phyloP scores from a whole-genome alignment of 1,140 invertebrate species.

The Drosophila saltans region DNA sequence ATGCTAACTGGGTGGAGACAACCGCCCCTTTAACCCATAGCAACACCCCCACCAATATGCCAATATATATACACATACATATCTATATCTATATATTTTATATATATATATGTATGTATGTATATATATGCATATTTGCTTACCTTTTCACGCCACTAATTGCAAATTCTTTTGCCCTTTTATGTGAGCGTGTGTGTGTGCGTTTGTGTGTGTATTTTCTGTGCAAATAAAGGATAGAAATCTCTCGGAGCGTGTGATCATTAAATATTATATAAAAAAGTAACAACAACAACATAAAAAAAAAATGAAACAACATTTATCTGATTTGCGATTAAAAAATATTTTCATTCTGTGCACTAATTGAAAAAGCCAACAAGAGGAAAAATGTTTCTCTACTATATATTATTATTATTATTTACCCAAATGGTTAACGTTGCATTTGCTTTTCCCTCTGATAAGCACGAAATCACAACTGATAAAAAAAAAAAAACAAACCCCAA shows the following conservation, averaged over 20 bases:
- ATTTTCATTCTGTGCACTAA: slow-evolving; percentile 17
- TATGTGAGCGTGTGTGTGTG: neutral
- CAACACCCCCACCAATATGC: neutral
- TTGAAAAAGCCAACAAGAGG: slow-evolving; percentile 17
- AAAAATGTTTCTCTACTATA: slow-evolving; percentile 12
- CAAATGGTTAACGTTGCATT: slow-evolving; percentile 16
- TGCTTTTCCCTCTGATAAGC: slow-evolving; percentile 15
- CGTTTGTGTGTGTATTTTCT: slow-evolving; percentile 4
- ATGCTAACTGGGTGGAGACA: slow-evolving; percentile 2
- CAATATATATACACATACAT: neutral
- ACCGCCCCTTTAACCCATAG: neutral
- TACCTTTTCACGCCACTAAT: slow-evolving; percentile 20
- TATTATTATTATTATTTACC: slow-evolving; percentile 18
- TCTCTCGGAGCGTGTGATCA: slow-evolving; percentile 12
- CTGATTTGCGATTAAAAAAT: slow-evolving; percentile 19
- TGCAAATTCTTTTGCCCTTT: slow-evolving; percentile 9
- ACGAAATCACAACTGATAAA: slow-evolving; percentile 24
- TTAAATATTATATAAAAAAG: slow-evolving; percentile 18
- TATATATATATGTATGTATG: neutral
- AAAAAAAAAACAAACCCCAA: neutral
- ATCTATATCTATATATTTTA: too few species aligned
- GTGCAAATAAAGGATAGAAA: slow-evolving; percentile 10
- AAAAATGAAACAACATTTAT: slow-evolving; percentile 5
- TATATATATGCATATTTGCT: slow-evolving; percentile 3
- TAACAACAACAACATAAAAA: neutral